Percentiles rank a stretch among this genome's conserved stretches.
Evolutionary conservation across 2,888 invertebrate genomes (phyloP).

Genomic region (Tetrapedia diversipes): DNA sequence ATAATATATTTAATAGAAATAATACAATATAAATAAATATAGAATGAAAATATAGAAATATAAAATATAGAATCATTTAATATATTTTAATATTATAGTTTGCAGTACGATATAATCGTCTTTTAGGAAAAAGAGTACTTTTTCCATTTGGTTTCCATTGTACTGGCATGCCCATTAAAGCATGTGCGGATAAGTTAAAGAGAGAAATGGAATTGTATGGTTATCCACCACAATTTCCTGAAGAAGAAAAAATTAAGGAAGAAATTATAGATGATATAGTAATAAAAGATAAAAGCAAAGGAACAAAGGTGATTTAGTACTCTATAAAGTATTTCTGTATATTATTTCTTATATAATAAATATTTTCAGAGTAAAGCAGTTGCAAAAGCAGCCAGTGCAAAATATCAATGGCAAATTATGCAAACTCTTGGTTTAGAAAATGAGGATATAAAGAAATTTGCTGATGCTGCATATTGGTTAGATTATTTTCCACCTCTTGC

Average conservation of each 20-base stretch:
- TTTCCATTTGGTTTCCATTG: conserved; percentile 99
- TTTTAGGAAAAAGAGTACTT: conserved; percentile 94
- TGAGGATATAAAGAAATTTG: conserved; percentile 96
- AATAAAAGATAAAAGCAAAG: conserved; percentile 94
- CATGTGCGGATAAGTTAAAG: conserved; percentile 98
- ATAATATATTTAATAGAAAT: not conserved
- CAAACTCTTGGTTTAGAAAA: conserved; percentile 93
- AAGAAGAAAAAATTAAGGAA: conserved; percentile 82
- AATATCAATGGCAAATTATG: conserved; percentile 99
- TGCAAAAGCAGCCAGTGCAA: conserved; percentile 94
- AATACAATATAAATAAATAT: not conserved
- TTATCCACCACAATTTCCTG: conserved; percentile 95
- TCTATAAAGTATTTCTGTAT: conserved; percentile 2
- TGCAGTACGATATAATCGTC: conserved; percentile 94
- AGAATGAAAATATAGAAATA: not conserved
- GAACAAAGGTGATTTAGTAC: conserved; percentile 88
- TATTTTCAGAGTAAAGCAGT: conserved; percentile 92
- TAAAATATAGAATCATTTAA: no score
- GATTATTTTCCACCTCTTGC: conserved; percentile 97
- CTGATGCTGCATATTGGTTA: conserved; percentile 96
- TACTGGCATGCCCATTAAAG: conserved; percentile 99
- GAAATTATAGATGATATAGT: conserved; percentile 85
- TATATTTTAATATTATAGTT: conserved; percentile 85
- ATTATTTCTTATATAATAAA: not conserved
- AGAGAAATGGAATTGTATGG: conserved; percentile 96